Evolutionary conservation across 92 coral and sea anemone genomes (phyloP).

Genomic region (Epizoanthus ramosus): DNA sequence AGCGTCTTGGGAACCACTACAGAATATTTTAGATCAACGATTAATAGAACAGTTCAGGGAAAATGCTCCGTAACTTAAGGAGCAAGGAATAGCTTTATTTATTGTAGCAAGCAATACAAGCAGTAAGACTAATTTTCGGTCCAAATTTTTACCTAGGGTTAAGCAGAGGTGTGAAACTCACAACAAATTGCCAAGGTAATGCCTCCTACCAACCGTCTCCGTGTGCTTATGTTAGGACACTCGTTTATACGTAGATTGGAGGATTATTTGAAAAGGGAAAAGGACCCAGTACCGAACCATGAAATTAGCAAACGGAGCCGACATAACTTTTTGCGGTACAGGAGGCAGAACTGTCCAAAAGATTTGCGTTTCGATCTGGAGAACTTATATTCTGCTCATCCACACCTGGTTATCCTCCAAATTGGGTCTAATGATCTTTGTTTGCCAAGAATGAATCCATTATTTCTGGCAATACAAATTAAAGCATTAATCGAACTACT

Average conservation of each 20-base stretch:
- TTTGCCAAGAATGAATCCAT: not conserved
- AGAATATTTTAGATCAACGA: too few species aligned
- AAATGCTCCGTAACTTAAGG: too few species aligned
- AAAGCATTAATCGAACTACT: not conserved
- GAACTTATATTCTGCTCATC: not conserved
- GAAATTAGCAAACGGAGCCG: not conserved
- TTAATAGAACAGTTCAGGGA: too few species aligned
- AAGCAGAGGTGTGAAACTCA: too few species aligned
- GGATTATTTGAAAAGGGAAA: not conserved
- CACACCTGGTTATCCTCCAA: not conserved
- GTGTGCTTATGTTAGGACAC: constrained; percentile 7
- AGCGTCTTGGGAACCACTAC: not conserved
- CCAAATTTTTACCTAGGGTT: too few species aligned
- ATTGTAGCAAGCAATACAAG: too few species aligned
- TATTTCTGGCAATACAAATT: constrained; percentile 7
- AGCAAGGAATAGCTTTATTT: too few species aligned
- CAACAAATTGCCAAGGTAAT: not conserved
- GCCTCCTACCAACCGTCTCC: too few species aligned
- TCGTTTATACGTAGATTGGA: constrained; percentile 12
- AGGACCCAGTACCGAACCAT: not conserved
- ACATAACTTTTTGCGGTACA: not conserved
- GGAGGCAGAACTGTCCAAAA: not conserved
- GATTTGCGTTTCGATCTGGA: not conserved
- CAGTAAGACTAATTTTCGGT: too few species aligned
- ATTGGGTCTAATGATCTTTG: constrained; percentile 28